Evolutionary conservation across 2,113 vertebrate genomes (phyloP).

Genomic region (Zapus hudsonius): DNA sequence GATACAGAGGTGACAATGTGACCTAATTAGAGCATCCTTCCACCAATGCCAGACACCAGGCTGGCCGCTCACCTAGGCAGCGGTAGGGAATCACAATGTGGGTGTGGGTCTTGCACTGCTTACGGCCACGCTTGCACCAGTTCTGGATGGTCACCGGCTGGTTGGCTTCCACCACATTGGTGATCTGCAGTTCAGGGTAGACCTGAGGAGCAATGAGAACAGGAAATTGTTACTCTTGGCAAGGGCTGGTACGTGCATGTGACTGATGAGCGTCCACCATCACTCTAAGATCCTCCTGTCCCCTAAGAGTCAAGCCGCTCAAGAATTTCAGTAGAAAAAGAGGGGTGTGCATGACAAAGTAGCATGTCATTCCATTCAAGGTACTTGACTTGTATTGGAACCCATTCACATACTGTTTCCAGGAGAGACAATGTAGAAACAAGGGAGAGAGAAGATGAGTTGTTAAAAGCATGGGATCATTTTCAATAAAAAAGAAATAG

Average conservation of each 20-base stretch:
- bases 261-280: neutral
- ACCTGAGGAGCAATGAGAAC: conserved; percentile 86
- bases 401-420: neutral
- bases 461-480: neutral
- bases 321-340: neutral
- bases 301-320: too few relatives aligned
- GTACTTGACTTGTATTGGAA: neutral
- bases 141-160: conserved; percentile 97
- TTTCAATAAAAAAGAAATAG: neutral
- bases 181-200: conserved; percentile 98
- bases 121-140: conserved; percentile 97
- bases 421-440: neutral
- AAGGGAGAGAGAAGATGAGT: too few relatives aligned
- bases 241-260: fast-evolving
- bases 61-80: conserved; percentile 91
- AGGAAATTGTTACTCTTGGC: neutral
- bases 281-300: neutral
- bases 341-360: neutral
- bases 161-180: conserved; percentile 98
- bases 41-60: fast-evolving
- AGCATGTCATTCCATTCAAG: neutral
- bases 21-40: neutral
- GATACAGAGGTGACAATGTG: fast-evolving
- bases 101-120: conserved; percentile 93
- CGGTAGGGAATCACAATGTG: conserved; percentile 98